These are phyloP conservation scores for Otolemur garnettii DNA, from an alignment of 2,113 vertebrate genomes.

Conservation along the genomic window DNA sequence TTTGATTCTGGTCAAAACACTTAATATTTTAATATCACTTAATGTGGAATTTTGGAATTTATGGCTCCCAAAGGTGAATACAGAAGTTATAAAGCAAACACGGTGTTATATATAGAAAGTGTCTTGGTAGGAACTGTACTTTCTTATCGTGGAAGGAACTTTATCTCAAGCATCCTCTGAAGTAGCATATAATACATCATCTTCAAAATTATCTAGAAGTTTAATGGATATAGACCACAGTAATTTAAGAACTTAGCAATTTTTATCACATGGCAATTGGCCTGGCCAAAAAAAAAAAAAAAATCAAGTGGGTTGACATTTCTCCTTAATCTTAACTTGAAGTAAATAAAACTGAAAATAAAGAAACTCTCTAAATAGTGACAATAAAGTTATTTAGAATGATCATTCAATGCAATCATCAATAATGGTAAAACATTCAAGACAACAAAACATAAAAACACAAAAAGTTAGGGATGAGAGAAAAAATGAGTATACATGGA, in stretches of 20 bases:
- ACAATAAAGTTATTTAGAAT: neutral
- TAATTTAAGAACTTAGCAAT: slow-evolving; percentile 46
- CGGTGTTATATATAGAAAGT: neutral
- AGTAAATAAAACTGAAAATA: slow-evolving; percentile 10
- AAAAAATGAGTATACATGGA: neutral
- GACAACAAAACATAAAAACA: neutral
- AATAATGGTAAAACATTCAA: neutral
- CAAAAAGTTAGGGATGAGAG: neutral
- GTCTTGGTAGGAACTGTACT: neutral
- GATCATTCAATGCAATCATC: neutral
- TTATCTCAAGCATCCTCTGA: neutral
- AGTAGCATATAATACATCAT: slow-evolving; percentile 57
- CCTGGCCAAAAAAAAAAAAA: neutral
- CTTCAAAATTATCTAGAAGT: slow-evolving; percentile 64
- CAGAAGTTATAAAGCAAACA: neutral
- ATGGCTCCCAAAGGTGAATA: slow-evolving; percentile 60
- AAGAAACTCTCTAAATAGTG: neutral
- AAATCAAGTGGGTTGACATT: neutral
- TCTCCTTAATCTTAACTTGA: neutral
- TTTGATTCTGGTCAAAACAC: slow-evolving; percentile 73
- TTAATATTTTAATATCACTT: slow-evolving; percentile 84
- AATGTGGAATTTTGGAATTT: slow-evolving; percentile 60
- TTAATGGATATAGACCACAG: slow-evolving; percentile 1
- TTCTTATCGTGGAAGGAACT: slow-evolving; percentile 46
- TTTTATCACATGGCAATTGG: slow-evolving; percentile 43